Base-by-base conservation (phyloP, 2,888 invertebrate genomes). In the Nephrocerus scutellatus region DNA sequence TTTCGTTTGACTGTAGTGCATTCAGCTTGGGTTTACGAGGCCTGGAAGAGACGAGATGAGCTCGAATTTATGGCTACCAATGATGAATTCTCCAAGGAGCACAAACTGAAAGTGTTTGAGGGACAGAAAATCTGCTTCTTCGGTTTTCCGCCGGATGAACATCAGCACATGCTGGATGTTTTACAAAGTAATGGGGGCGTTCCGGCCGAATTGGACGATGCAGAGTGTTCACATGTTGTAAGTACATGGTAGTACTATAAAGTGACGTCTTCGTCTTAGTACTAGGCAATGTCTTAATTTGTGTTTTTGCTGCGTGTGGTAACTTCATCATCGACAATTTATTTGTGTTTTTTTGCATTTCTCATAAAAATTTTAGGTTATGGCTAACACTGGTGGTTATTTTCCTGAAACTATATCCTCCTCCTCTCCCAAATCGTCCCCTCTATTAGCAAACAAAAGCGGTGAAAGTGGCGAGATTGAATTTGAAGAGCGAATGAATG, bases 151-250 rank as follows among this genome's bases (percentile, higher is more conserved):
- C 80, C 81, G 43, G 90, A 91, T 55, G 95, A 95, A 68, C 82
- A 84, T 60, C 79, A 79, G 59, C 91, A 93, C 63, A 93, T 95
- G 92, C 81, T 82, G 44, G 90, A 92, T 62, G 80, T 92, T 52
- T 75, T 93, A 43, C 74, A 81, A 54, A 80, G 82, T 60, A 92
- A 93, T 71, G 89, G 88, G 57, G 91, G 90, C 39, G 80, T 81
- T 46, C 75, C 80, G 44, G 79, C 84, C 44, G 77, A 79, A 28
- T 72, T 82, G 49, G 86, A 86, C 53, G 89, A 91, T 74, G 76
- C 83, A 14, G 77, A 79, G 60, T 90, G 89, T 66, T 88, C 91
- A 28, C 95, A 96, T 72, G 82, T 95, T 68, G 92, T 96, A 74
- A 84, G 85, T 77, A 42, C 45, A 34, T 26, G 12, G 36, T 33